Conservation (phyloP, 2,113 vertebrate species). For the Laterallus jamaicensis region DNA sequence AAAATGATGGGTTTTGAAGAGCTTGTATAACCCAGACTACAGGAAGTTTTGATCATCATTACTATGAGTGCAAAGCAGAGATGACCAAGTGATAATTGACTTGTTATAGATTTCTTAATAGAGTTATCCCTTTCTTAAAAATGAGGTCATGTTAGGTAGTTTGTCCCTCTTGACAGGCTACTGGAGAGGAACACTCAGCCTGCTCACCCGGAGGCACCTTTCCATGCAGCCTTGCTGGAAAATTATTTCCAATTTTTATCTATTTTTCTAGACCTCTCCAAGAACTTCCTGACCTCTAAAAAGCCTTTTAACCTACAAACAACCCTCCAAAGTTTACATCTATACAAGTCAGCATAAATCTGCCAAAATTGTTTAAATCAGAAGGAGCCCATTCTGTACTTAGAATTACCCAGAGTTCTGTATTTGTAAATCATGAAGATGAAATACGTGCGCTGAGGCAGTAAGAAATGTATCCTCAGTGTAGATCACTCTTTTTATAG, state of each 20-base stretch:
- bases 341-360: background rate
- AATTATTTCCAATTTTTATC: background rate
- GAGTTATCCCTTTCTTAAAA: background rate
- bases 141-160: background rate
- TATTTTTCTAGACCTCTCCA: background rate
- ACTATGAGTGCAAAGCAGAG: background rate
- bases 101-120: background rate
- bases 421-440: slow-evolving; percentile 28
- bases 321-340: background rate
- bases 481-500: slow-evolving; percentile 22
- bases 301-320: background rate
- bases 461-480: slow-evolving; percentile 30
- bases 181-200: background rate
- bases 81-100: background rate
- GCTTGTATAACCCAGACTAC: background rate
- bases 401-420: background rate
- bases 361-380: slow-evolving; percentile 20
- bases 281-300: background rate
- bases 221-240: background rate
- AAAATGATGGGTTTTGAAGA: background rate
- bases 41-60: background rate
- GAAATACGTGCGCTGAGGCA: slow-evolving; percentile 37
- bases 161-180: background rate
- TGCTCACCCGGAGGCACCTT: background rate
- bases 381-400: background rate